Conservation (phyloP, 2,797 vertebrate genomes). For the Sciurus carolinensis region DNA sequence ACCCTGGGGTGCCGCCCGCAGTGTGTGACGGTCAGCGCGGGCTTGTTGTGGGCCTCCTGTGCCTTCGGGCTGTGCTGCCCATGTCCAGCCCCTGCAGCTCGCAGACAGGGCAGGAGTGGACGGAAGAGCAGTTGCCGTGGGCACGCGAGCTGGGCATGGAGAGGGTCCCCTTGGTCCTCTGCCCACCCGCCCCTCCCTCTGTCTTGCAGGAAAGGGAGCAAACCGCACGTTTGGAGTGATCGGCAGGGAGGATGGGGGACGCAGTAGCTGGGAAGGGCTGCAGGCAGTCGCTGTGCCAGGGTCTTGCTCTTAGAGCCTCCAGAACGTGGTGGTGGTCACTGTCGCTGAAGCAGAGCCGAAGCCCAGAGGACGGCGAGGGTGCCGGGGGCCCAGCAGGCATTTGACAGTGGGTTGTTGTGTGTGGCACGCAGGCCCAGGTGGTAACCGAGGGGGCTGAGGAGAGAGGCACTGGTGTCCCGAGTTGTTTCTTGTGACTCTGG, state of each 20-base stretch:
- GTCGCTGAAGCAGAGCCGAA: neutral
- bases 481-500: fast-evolving
- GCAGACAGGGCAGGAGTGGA: neutral
- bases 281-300: neutral
- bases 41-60: neutral
- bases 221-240: neutral
- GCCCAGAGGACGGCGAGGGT: neutral
- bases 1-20: fast-evolving
- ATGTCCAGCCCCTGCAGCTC: fast-evolving
- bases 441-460: fast-evolving
- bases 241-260: too few relatives aligned
- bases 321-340: too few relatives aligned
- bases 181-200: fast-evolving
- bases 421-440: too few relatives aligned
- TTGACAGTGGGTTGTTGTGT: neutral
- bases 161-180: too few relatives aligned
- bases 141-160: neutral
- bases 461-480: fast-evolving
- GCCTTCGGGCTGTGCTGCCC: neutral
- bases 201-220: neutral
- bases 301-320: neutral
- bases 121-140: neutral
- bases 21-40: neutral
- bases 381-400: fast-evolving
- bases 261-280: too few relatives aligned